phyloP scores from a whole-genome alignment of 2,113 vertebrate genomes.

The Pogonocichla stellata region DNA sequence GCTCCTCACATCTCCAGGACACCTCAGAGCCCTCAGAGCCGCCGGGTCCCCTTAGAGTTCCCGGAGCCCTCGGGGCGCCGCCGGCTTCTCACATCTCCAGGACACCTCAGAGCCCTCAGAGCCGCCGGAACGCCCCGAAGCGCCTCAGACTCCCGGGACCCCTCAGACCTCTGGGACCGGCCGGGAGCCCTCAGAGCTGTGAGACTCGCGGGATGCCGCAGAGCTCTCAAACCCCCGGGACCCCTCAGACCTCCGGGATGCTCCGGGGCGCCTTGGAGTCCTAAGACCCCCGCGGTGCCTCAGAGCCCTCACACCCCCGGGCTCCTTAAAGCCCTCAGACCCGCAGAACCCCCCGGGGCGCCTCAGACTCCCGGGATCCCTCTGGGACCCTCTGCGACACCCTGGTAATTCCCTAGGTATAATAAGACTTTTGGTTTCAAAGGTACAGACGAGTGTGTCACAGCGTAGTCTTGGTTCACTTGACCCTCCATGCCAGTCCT shows the following conservation, averaged over 20 bases:
- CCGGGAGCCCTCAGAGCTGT: background rate
- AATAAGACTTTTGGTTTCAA: background rate
- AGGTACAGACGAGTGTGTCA: background rate
- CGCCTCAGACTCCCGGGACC: background rate
- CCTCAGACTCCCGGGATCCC: too few species aligned
- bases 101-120: background rate
- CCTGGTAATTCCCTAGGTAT: accelerated
- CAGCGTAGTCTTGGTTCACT: too few species aligned
- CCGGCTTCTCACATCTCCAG: too few species aligned
- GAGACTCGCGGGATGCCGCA: background rate
- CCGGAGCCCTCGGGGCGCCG: too few species aligned
- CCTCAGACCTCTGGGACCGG: background rate
- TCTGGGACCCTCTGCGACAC: background rate
- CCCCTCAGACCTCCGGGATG: background rate
- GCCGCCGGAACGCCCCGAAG: too few species aligned
- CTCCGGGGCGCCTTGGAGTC: too few species aligned
- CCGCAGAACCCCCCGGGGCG: too few species aligned
- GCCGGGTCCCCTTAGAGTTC: background rate
- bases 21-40: background rate
- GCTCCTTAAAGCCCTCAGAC: background rate
- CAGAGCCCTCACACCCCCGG: background rate
- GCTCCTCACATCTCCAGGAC: too few species aligned
- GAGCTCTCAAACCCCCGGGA: too few species aligned
- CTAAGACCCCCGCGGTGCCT: background rate
- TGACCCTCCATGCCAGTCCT: accelerated